These are phyloP conservation scores for Quadroppia sp. DNA, from an alignment of 2,888 invertebrate species.

Conservation along the genomic window DNA sequence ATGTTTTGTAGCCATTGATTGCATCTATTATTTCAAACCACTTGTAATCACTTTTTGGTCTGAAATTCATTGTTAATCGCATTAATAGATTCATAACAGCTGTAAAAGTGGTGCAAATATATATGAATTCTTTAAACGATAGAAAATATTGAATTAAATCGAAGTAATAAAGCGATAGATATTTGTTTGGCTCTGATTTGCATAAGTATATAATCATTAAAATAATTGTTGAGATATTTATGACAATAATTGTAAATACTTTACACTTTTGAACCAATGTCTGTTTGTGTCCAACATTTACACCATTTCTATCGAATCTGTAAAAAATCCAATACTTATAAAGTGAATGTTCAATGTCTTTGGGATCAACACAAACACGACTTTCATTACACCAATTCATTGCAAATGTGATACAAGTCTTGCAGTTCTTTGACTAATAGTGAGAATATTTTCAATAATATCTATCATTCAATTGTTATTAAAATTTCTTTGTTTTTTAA, in stretches of 20 bases:
- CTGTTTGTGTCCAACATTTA: neutral
- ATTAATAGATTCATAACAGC: neutral
- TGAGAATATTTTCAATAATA: no score
- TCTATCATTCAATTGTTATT: no score
- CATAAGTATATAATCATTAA: neutral
- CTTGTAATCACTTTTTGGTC: neutral
- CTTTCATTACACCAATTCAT: no score
- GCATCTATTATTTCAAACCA: neutral
- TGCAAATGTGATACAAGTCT: no score
- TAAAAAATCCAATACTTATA: slow-evolving; percentile 1
- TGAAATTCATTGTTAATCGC: neutral
- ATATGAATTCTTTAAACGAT: neutral
- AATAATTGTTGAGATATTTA: neutral
- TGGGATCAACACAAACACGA: no score
- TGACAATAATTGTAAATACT: neutral
- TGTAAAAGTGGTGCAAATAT: neutral
- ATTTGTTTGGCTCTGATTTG: neutral
- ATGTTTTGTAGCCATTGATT: neutral
- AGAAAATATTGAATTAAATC: neutral
- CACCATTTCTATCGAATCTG: neutral
- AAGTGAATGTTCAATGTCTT: neutral
- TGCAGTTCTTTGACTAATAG: no score
- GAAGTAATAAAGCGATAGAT: neutral
- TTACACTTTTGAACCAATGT: neutral
- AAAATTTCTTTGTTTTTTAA: no score